A percentile compares a stretch with the other conserved stretches of the same genome.
Conservation (phyloP, 1,140 invertebrate species). For the Parasteatoda tepidariorum region DNA sequence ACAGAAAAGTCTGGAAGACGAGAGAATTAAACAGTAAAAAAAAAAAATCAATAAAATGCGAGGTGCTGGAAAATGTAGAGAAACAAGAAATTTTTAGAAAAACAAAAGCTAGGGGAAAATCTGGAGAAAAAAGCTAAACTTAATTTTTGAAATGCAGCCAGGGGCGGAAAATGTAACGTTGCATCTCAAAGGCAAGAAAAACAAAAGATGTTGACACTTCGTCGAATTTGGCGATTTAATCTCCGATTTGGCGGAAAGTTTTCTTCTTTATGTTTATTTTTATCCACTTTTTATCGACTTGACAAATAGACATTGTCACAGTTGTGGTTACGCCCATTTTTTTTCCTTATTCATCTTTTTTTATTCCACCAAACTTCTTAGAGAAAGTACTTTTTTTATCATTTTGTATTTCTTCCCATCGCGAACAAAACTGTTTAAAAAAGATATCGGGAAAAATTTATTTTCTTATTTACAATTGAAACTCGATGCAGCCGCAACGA, state of each 20-base stretch:
- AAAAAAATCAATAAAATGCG: no score
- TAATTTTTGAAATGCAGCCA: conserved; percentile 43
- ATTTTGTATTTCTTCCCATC: background rate
- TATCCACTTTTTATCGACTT: conserved; percentile 1
- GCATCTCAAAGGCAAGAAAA: background rate
- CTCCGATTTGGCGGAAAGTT: conserved; percentile 31
- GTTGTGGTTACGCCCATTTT: conserved; percentile 25
- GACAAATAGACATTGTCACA: conserved; percentile 44
- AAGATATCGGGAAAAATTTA: no score
- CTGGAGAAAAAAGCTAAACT: background rate
- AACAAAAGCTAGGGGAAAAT: background rate
- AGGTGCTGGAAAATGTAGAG: background rate
- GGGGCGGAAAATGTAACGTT: conserved; percentile 6
- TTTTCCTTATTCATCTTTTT: background rate
- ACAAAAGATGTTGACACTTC: conserved; percentile 23
- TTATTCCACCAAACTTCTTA: background rate
- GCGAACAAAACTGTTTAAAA: no score
- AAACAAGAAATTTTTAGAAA: background rate
- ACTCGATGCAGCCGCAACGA: no score
- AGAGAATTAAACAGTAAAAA: no score
- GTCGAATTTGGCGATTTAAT: conserved; percentile 52
- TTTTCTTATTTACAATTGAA: no score
- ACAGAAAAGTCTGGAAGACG: no score
- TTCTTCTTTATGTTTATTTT: conserved; percentile 1
- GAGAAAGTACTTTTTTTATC: background rate